Percentiles rank a stretch among this genome's conserved stretches.
These are phyloP conservation scores for Hystrix cristata DNA, from an alignment of 2,113 vertebrate genomes.

Conservation along the genomic window DNA sequence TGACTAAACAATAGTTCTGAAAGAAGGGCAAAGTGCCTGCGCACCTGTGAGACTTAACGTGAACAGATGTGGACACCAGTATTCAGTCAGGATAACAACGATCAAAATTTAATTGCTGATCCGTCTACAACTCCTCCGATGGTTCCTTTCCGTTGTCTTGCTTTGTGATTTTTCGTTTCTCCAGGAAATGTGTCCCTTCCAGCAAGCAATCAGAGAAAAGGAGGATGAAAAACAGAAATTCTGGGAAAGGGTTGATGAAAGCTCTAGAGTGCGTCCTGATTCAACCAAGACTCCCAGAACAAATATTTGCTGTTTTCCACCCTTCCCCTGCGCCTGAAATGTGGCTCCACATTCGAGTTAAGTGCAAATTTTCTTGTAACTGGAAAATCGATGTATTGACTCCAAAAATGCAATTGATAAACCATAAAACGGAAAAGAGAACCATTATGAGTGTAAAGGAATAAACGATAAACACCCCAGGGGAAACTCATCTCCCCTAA, in stretches of 20 bases:
- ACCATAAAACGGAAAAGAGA: not conserved
- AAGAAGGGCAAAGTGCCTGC: not conserved
- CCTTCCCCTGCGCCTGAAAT: accelerated
- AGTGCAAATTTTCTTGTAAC: not conserved
- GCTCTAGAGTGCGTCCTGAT: not conserved
- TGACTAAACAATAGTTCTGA: accelerated
- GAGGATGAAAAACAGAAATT: not conserved
- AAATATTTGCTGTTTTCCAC: not conserved
- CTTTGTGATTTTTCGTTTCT: not conserved
- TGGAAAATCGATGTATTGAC: not conserved
- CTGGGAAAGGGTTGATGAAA: not conserved
- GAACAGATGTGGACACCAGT: accelerated
- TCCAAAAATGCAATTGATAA: not conserved
- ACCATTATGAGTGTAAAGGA: not conserved
- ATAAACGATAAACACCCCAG: not conserved
- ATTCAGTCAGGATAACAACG: accelerated
- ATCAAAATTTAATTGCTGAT: accelerated
- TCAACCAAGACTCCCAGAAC: not conserved
- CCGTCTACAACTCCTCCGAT: accelerated
- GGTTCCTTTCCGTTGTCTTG: not conserved
- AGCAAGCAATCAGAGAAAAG: not conserved
- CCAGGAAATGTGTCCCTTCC: not conserved
- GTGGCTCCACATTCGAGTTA: not conserved
- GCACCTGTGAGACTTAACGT: accelerated
- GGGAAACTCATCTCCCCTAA: not conserved